phyloP scores from a whole-genome alignment of 2,888 invertebrate species.

The Serrognathus titanus region DNA sequence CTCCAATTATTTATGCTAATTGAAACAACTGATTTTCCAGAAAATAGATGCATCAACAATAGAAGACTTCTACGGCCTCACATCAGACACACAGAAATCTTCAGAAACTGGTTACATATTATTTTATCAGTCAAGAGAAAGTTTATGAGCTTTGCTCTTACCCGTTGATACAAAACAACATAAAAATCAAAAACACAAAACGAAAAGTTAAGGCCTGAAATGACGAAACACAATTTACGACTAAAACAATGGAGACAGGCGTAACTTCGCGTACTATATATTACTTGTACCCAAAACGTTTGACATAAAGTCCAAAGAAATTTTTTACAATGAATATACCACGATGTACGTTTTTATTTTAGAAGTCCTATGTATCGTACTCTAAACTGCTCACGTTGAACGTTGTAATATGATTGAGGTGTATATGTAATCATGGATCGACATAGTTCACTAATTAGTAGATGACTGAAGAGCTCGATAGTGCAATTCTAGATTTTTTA shows the following conservation, averaged over 20 bases:
- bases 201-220: constrained; percentile 15
- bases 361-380: not conserved
- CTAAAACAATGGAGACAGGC: not conserved
- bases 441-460: not conserved
- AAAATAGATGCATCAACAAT: constrained; percentile 99
- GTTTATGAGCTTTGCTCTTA: constrained; percentile 33
- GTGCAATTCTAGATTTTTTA: not conserved
- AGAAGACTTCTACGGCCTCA: constrained; percentile 99
- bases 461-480: not conserved
- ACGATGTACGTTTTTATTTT: not conserved
- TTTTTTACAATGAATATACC: constrained; percentile 15
- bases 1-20: not conserved
- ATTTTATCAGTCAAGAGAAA: constrained; percentile 87
- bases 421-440: not conserved
- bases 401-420: not conserved
- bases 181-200: constrained; percentile 7
- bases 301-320: constrained; percentile 16
- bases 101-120: constrained; percentile 99
- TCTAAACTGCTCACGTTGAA: constrained; percentile 1
- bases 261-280: constrained; percentile 2
- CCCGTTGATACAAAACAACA: constrained; percentile 5
- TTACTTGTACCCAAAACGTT: constrained; percentile 11
- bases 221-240: constrained; percentile 7
- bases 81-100: constrained; percentile 97
- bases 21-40: constrained; percentile 53